Evolutionary conservation across 2,888 invertebrate genomes (phyloP).

Genomic region (Hydriomena furcata): DNA sequence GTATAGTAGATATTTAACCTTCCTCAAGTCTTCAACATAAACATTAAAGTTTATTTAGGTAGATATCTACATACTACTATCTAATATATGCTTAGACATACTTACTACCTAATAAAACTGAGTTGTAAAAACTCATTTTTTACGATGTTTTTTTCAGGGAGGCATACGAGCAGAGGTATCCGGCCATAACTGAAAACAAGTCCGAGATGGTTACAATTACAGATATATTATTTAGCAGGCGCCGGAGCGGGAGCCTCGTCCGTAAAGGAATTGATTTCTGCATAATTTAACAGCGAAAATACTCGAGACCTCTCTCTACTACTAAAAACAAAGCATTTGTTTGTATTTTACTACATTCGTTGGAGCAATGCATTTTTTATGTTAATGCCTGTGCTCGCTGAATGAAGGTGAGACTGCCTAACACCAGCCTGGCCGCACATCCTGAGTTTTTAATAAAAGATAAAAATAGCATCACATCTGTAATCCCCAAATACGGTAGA

Average conservation of each 20-base stretch:
- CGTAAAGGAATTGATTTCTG: constrained; percentile 81
- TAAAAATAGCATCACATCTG: too few relatives aligned
- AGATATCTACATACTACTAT: too few relatives aligned
- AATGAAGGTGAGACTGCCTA: constrained; percentile 41
- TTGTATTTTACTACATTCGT: constrained; percentile 75
- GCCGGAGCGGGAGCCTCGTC: constrained; percentile 58
- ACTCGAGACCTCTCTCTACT: constrained; percentile 68
- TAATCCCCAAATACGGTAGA: too few relatives aligned
- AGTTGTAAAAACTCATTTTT: not conserved
- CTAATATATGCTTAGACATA: too few relatives aligned
- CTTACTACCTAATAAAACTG: not conserved
- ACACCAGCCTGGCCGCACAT: constrained; percentile 23
- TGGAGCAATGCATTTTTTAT: constrained; percentile 70
- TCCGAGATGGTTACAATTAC: constrained; percentile 72
- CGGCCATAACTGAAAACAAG: constrained; percentile 41
- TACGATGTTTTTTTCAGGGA: not conserved
- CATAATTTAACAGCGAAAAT: constrained; percentile 81
- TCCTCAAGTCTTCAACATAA: too few relatives aligned
- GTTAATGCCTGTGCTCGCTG: constrained; percentile 46
- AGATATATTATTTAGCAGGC: constrained; percentile 77
- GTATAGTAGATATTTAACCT: too few relatives aligned
- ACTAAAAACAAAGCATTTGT: constrained; percentile 80
- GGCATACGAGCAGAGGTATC: constrained; percentile 22
- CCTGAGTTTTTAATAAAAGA: constrained; percentile 33
- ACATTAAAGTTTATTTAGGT: too few relatives aligned